These are phyloP conservation scores for Redunca redunca DNA, from an alignment of 2,113 vertebrate species.

Conservation along the genomic window DNA sequence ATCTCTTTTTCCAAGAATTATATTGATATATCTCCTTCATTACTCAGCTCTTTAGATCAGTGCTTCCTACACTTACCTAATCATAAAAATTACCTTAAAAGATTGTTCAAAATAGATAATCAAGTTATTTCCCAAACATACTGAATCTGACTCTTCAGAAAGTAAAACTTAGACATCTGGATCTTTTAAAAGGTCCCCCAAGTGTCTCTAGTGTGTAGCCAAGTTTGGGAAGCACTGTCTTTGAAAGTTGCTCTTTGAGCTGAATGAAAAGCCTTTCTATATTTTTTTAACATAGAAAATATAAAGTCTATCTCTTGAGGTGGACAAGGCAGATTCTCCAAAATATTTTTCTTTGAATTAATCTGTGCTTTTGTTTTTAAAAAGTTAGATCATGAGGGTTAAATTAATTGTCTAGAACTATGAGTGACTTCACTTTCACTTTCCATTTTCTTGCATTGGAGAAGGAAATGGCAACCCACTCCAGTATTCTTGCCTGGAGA, in stretches of 20 bases:
- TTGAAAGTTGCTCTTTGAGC: neutral
- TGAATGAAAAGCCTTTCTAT: neutral
- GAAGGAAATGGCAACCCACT: no score
- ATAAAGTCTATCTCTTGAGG: neutral
- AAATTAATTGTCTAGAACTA: neutral
- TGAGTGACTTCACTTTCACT: no score
- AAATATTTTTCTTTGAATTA: neutral
- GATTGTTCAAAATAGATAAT: neutral
- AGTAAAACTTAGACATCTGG: neutral
- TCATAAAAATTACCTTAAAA: neutral
- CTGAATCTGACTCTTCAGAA: neutral
- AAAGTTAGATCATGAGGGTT: neutral
- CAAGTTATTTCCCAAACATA: neutral
- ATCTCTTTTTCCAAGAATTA: neutral
- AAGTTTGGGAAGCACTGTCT: neutral
- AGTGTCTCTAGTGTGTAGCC: neutral
- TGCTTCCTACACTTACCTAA: neutral
- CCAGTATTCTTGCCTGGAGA: no score
- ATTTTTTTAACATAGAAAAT: neutral
- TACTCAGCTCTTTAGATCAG: neutral
- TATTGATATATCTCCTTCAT: slow-evolving; percentile 39
- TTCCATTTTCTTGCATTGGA: no score
- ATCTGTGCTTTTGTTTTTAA: neutral
- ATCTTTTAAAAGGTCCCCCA: neutral
- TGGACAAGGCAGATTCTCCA: neutral